Conservation (phyloP, 2,797 vertebrate genomes). For the Rallus crepitans region DNA sequence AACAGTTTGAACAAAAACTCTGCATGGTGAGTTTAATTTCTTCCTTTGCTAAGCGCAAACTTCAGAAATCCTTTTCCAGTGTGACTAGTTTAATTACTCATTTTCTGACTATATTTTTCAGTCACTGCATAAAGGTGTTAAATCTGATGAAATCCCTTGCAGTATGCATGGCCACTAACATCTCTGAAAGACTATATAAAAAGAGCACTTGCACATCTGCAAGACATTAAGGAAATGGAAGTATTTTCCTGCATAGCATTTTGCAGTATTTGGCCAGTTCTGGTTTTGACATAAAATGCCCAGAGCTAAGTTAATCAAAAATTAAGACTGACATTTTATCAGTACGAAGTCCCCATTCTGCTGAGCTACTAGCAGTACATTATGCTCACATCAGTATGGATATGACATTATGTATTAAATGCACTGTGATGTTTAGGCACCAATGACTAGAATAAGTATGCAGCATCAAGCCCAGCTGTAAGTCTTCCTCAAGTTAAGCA, state of each 20-base stretch:
- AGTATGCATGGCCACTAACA: neutral
- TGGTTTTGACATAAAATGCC: slow-evolving; percentile 61
- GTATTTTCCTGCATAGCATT: neutral
- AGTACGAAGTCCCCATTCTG: slow-evolving; percentile 33
- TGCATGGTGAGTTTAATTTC: neutral
- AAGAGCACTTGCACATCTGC: neutral
- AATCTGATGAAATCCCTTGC: neutral
- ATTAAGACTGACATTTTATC: slow-evolving; percentile 63
- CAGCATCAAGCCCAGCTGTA: neutral
- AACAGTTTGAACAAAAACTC: neutral
- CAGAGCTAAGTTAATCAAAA: slow-evolving; percentile 52
- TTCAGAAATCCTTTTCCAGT: neutral
- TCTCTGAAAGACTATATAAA: neutral
- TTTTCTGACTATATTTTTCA: neutral
- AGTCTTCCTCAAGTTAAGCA: neutral
- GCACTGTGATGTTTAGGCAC: slow-evolving; percentile 30
- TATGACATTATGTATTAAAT: slow-evolving; percentile 49
- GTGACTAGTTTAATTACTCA: neutral
- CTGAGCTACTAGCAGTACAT: slow-evolving; percentile 57
- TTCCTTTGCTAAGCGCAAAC: neutral
- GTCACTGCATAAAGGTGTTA: neutral
- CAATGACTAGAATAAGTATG: slow-evolving; percentile 26
- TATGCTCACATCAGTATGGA: slow-evolving; percentile 60
- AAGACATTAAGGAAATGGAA: slow-evolving; percentile 18
- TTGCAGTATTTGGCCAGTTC: slow-evolving; percentile 8